Evolutionary conservation across 2,888 invertebrate genomes (phyloP), one percentile per base, ranked within the genome.

Genomic region (Emmelina monodactyla): DNA sequence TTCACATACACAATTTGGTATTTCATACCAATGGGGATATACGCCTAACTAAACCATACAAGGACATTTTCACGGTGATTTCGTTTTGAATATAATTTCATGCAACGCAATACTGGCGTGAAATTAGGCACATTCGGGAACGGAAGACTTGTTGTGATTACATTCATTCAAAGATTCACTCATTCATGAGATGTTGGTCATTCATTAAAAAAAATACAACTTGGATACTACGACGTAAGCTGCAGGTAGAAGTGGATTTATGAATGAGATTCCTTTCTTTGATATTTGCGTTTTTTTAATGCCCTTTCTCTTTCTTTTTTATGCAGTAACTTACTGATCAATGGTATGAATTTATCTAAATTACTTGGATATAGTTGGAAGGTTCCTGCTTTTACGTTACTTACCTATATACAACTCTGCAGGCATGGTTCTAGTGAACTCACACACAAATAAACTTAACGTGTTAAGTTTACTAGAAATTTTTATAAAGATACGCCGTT

Each of bases 81-180:
- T 56, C 61, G 55, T 64, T 58, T 11, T 25, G 5, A 29, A 29
- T 50, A 53, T 12, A 34, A 65, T 68, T 73, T 72, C 73, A 75
- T 76, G 75, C 76, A 78, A 78, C 62, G 60, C 64, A 56, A 66
- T 58, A 41, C 60, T 53, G 53, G 63, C 72, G 66, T 75, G 57
- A 72, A 79, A 79, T 79, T 76, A 73, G 68, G 70, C 70, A 51
- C 51, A 49, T 49, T 46, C 40, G 49, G 43, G 41, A 35, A 61
- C 70, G 71, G 72, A 73, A 73, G 70, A 58, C 43, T 51, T 46
- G 44, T 42, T 45, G 43, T 49, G 47, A 50, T 55, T 54, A 47
- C 50, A 39, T 48, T 53, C n/a, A n/a, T n/a, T n/a, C n/a, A n/a
- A n/a, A 60, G 25, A 58, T 51, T 50, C 47, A 46, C 56, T 55